phyloP scores from a whole-genome alignment of 1,140 invertebrate species.

The Mesaphorura yosii region DNA sequence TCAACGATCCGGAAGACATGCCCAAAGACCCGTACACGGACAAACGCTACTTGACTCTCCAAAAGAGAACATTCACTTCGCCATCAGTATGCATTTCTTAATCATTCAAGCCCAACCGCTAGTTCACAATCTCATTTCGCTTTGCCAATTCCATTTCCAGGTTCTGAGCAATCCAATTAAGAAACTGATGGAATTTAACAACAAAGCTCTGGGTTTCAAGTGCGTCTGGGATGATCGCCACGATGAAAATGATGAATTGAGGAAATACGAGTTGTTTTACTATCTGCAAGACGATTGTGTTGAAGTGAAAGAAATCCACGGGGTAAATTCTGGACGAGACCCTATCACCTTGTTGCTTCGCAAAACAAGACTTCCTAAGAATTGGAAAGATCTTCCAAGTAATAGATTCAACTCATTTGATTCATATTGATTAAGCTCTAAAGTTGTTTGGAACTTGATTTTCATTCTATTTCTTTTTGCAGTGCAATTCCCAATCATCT shows the following conservation, averaged over 20 bases:
- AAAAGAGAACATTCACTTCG: constrained; percentile 33
- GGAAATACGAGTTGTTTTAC: constrained; percentile 54
- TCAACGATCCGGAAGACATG: constrained; percentile 55
- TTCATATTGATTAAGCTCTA: neutral
- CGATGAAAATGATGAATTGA: constrained; percentile 48
- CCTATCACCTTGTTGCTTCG: constrained; percentile 58
- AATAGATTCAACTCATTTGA: constrained; percentile 25
- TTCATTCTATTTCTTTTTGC: constrained; percentile 6
- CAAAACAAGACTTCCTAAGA: constrained; percentile 63
- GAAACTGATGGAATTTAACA: constrained; percentile 57
- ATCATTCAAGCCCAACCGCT: too few relatives aligned
- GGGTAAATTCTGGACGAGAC: constrained; percentile 56
- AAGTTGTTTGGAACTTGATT: constrained; percentile 3
- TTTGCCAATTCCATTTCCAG: constrained; percentile 2
- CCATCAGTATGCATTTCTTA: neutral
- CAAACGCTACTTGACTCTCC: constrained; percentile 18
- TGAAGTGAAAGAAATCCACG: constrained; percentile 57
- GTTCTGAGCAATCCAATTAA: constrained; percentile 44
- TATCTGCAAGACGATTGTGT: constrained; percentile 69
- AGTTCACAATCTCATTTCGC: too few relatives aligned
- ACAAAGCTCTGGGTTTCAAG: constrained; percentile 62
- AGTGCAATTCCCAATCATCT: constrained; percentile 43
- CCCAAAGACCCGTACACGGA: constrained; percentile 57
- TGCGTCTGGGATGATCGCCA: constrained; percentile 64
- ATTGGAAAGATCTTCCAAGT: constrained; percentile 57